A percentile compares a stretch with the other conserved stretches of the same genome.
Conservation (phyloP, 2,797 vertebrate genomes). For the Sebastiscus albofasciatus region DNA sequence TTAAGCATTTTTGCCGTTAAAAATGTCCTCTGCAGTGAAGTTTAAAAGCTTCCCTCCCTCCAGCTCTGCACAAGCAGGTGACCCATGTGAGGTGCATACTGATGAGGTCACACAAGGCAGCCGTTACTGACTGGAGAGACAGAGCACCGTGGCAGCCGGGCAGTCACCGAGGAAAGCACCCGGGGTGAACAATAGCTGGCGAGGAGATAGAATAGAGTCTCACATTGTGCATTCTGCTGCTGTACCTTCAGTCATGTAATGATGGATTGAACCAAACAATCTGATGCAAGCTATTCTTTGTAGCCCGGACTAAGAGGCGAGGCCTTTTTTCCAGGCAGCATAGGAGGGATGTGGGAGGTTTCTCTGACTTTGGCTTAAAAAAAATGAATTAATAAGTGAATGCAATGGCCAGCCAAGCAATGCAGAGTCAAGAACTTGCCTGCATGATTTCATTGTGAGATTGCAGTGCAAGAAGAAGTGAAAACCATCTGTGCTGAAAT, state of each 20-base stretch:
- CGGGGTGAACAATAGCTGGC: slow-evolving; percentile 54
- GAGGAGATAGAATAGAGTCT: slow-evolving; percentile 46
- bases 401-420: slow-evolving; percentile 9
- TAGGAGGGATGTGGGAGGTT: slow-evolving; percentile 5
- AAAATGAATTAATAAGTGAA: slow-evolving; percentile 35
- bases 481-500: slow-evolving; percentile 51
- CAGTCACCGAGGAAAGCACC: slow-evolving; percentile 18
- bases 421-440: neutral
- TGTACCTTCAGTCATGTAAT: slow-evolving; percentile 59
- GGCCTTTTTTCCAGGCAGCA: slow-evolving; percentile 11
- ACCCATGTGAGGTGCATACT: slow-evolving; percentile 67
- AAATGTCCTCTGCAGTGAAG: slow-evolving; percentile 36
- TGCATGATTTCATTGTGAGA: slow-evolving; percentile 13
- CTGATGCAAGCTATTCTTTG: slow-evolving; percentile 35
- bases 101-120: slow-evolving; percentile 59
- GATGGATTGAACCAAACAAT: slow-evolving; percentile 65
- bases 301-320: neutral
- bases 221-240: slow-evolving; percentile 69
- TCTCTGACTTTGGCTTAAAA: slow-evolving; percentile 24
- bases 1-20: slow-evolving; percentile 8
- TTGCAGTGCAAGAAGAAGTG: neutral
- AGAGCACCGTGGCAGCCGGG: slow-evolving; percentile 28
- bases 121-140: slow-evolving; percentile 32
- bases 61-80: slow-evolving; percentile 58
- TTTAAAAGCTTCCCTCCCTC: slow-evolving; percentile 21